phyloP scores from a whole-genome alignment of 30 jellyfish, hydroid and myxozoan genomes.

The Morbakka virulenta region DNA sequence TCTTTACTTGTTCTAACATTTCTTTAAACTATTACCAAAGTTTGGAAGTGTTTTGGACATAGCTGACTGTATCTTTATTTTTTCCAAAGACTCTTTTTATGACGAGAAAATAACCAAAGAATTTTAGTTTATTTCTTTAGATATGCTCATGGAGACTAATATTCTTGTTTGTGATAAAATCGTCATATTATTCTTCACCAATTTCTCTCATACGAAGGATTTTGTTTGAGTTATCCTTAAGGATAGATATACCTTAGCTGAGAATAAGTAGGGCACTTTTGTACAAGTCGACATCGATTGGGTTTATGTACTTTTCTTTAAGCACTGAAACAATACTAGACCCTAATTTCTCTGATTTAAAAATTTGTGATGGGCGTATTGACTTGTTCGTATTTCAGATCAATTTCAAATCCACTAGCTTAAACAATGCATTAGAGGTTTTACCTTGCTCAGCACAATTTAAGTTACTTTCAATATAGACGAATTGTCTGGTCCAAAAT shows the following conservation, averaged over 20 bases:
- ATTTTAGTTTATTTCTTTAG: not conserved
- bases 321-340: slow-evolving; percentile 5
- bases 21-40: too few relatives aligned
- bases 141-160: slow-evolving; percentile 12
- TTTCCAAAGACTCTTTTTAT: too few relatives aligned
- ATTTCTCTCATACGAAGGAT: not conserved
- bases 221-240: not conserved
- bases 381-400: slow-evolving; percentile 1
- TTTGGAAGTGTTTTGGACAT: too few relatives aligned
- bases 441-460: slow-evolving; percentile 40
- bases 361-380: slow-evolving; percentile 10
- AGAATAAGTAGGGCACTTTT: not conserved
- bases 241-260: not conserved
- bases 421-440: not conserved
- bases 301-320: slow-evolving; percentile 32
- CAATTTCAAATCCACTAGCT: not conserved
- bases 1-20: too few relatives aligned
- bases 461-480: slow-evolving; percentile 28
- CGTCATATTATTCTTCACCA: not conserved
- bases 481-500: slow-evolving; percentile 24
- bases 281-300: slow-evolving; percentile 20
- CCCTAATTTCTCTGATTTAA: slow-evolving; percentile 8
- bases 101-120: not conserved
- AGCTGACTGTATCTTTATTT: too few relatives aligned
- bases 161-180: slow-evolving; percentile 9